Percentiles rank a stretch among this genome's conserved stretches.
Conservation (phyloP, 2,888 invertebrate genomes). For the Cheilosia vernalis region DNA sequence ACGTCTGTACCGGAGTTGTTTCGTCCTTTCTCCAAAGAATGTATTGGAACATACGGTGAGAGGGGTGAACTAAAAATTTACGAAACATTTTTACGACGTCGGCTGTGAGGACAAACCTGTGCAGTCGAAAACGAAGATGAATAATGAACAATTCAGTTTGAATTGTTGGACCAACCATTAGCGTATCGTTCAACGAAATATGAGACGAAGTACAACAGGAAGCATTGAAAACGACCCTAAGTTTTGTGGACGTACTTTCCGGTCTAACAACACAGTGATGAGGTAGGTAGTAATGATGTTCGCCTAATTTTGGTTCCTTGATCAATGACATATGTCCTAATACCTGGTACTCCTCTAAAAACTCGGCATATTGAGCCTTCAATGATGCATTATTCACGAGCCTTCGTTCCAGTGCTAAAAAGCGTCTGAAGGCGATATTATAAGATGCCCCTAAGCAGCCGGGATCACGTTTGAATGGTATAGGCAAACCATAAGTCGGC, state of each 20-base stretch:
- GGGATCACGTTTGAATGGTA: constrained; percentile 36
- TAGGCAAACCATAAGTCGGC: constrained; percentile 31
- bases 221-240: neutral
- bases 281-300: constrained; percentile 3
- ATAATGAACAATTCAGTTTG: constrained; percentile 46
- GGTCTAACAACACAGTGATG: constrained; percentile 8
- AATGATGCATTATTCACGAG: neutral
- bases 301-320: neutral
- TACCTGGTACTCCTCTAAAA: constrained; percentile 51
- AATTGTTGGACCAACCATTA: constrained; percentile 30
- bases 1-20: too few species aligned
- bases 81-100: constrained; percentile 72
- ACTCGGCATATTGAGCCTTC: neutral
- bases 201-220: neutral
- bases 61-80: constrained; percentile 46
- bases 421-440: constrained; percentile 20
- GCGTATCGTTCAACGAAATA: neutral
- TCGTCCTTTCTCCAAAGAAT: too few species aligned
- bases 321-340: constrained; percentile 38
- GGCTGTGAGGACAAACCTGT: constrained; percentile 38
- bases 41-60: constrained; percentile 19
- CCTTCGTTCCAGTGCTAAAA: constrained; percentile 32
- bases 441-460: constrained; percentile 30
- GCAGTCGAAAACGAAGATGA: constrained; percentile 54
- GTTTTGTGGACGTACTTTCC: neutral